phyloP scores from a whole-genome alignment of 2,888 invertebrate genomes.

The Drosophila heteroneura region DNA sequence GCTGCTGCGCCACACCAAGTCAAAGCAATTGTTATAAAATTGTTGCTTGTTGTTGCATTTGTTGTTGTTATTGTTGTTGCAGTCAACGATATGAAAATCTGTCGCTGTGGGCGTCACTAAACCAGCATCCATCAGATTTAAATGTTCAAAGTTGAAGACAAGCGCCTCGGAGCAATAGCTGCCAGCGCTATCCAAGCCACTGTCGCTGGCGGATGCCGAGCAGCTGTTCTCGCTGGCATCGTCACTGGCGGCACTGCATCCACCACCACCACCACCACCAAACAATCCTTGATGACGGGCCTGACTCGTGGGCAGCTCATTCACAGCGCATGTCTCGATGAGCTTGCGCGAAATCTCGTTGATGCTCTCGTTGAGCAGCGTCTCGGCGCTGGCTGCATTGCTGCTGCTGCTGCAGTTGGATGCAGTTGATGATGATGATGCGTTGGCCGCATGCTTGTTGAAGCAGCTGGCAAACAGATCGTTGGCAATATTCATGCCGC shows the following conservation, averaged over 20 bases:
- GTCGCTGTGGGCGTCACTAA: slow-evolving; percentile 74
- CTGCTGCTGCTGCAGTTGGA: slow-evolving; percentile 9
- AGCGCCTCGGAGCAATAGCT: slow-evolving; percentile 81
- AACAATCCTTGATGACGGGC: neutral
- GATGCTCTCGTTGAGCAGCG: slow-evolving; percentile 84
- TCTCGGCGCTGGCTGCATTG: slow-evolving; percentile 60
- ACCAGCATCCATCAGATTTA: slow-evolving; percentile 76
- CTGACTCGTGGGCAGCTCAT: slow-evolving; percentile 52
- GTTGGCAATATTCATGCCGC: slow-evolving; percentile 84
- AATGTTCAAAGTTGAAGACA: slow-evolving; percentile 84
- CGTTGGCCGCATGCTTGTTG: slow-evolving; percentile 25
- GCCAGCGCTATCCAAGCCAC: slow-evolving; percentile 81
- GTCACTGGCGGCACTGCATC: slow-evolving; percentile 6
- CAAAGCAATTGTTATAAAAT: slow-evolving; percentile 85
- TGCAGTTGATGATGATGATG: slow-evolving; percentile 7
- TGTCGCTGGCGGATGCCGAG: slow-evolving; percentile 74
- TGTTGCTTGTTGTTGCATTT: slow-evolving; percentile 63
- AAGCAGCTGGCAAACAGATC: slow-evolving; percentile 82
- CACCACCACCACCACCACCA: slow-evolving; percentile 1
- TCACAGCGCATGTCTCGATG: slow-evolving; percentile 84
- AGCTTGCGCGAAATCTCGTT: slow-evolving; percentile 85
- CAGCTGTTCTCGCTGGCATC: slow-evolving; percentile 53
- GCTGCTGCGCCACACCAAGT: slow-evolving; percentile 83
- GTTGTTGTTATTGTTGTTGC: slow-evolving; percentile 69
- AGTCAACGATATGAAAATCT: slow-evolving; percentile 72